Evolutionary conservation across 1,140 invertebrate genomes (phyloP), one percentile per base, ranked within the genome.

Genomic region (Pentalonia nigronervosa): DNA sequence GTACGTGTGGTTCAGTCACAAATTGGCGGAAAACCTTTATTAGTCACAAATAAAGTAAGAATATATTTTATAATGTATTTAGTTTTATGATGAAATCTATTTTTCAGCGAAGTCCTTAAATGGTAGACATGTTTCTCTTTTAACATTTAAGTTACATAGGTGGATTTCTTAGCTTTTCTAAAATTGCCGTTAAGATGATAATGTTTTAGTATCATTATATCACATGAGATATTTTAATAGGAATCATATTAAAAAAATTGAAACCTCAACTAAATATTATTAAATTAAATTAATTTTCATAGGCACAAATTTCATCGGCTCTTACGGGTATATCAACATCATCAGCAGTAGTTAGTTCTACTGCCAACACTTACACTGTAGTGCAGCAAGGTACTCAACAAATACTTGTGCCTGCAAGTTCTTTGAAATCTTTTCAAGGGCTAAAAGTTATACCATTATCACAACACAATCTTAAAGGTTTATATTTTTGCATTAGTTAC

Each of bases 361-460:
- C 91, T 4, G 81, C 91, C 6, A 93, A 93, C 6, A 94, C 94
- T 21, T 93, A 94, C 21, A 94, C 94, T 8, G 94, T 95, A 21
- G 93, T 95, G 25, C 94, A 94, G 81, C 94, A 95, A 92, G 94
- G 95, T 94, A 94, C 95, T 25, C 96, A 96, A 93, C 96, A 96
- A 94, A 96, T 96, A 92, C 94, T 96, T 86, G 94, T 96, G 45
- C 96, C 96, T 45, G 96, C 96, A 41, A 95, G 95, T 25, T 95
- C 95, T 20, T 95, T 97, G 14, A 97, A 97, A 94, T 96, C 96
- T 2, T 94, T 97, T 89, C 97, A 97, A 94, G 96, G 96, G 1
- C 95, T 97, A 21, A 97, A 97, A 94, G 97, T 97, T 47, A 97
- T 97, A 91, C 96, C 96, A 1, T 30, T 95, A 36, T 96, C 96